Conservation (phyloP, 1,140 invertebrate genomes). For the Drosophila lowei region DNA sequence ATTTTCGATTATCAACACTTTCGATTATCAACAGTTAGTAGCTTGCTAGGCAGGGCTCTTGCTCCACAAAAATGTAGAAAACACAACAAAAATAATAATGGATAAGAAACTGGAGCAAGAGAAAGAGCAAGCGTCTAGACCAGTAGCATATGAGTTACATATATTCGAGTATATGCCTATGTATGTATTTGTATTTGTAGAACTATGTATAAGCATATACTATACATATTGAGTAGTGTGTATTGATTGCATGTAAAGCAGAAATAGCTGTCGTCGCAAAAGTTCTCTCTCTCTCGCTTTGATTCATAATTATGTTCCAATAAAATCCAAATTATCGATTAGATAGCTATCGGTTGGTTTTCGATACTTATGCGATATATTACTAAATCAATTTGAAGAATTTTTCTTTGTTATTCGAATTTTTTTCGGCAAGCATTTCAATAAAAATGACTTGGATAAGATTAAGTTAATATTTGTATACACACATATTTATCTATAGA, state of each 20-base stretch:
- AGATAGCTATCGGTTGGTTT: too few species aligned
- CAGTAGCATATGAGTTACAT: constrained; percentile 17
- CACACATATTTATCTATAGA: constrained; percentile 33
- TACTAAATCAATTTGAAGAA: constrained; percentile 9
- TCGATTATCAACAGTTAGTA: constrained; percentile 66
- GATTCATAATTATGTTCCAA: neutral
- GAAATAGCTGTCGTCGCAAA: constrained; percentile 4
- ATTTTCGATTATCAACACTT: constrained; percentile 53
- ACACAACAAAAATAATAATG: constrained; percentile 3
- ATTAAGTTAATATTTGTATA: constrained; percentile 16
- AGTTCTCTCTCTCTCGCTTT: neutral
- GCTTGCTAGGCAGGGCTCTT: constrained; percentile 1
- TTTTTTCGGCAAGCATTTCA: constrained; percentile 68
- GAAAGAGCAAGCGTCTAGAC: constrained; percentile 5
- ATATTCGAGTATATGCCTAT: constrained; percentile 16
- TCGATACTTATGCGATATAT: neutral
- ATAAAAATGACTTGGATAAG: constrained; percentile 68
- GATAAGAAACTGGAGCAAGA: too few species aligned
- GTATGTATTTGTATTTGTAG: constrained; percentile 18
- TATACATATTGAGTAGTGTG: neutral
- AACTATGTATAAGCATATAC: constrained; percentile 28
- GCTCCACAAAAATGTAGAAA: constrained; percentile 32
- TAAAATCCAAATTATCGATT: neutral
- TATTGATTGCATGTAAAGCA: constrained; percentile 12
- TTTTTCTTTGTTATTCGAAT: constrained; percentile 2